Evolutionary conservation across 2,888 invertebrate species (phyloP).

Genomic region (Mallateleia sp.): DNA sequence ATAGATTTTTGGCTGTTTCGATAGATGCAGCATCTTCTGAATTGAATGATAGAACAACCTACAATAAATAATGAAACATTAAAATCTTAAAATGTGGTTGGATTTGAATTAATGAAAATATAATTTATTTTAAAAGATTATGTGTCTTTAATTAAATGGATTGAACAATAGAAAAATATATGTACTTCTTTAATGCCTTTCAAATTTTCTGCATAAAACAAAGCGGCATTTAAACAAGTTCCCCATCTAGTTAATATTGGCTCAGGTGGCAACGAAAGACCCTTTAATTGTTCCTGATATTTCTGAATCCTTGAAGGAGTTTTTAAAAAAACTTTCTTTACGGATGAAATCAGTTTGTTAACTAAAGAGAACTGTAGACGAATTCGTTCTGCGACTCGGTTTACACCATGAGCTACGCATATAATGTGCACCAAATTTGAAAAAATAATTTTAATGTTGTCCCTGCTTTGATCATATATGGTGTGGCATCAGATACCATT

Average conservation of each 20-base stretch:
- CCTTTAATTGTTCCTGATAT: conserved; percentile 2
- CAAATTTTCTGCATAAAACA: conserved; percentile 33
- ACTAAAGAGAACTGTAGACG: not conserved
- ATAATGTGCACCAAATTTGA: conserved; percentile 32
- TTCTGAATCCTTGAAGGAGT: conserved; percentile 16
- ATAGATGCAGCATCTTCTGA: conserved; percentile 8
- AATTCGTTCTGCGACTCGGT: conserved; percentile 24
- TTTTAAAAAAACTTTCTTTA: conserved; percentile 28
- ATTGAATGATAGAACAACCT: conserved; percentile 5
- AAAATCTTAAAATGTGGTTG: too few relatives aligned
- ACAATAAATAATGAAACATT: conserved; percentile 10
- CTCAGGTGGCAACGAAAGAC: conserved; percentile 15
- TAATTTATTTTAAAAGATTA: too few relatives aligned
- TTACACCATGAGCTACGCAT: conserved; percentile 17
- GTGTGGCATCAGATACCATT: conserved; percentile 33
- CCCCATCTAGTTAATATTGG: conserved; percentile 35
- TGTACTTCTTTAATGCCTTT: conserved; percentile 21
- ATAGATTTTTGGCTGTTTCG: not conserved
- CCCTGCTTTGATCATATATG: conserved; percentile 35
- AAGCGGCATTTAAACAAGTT: conserved; percentile 24
- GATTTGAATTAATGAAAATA: too few relatives aligned
- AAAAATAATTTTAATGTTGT: conserved; percentile 5
- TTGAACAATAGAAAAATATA: too few relatives aligned
- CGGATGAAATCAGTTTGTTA: conserved; percentile 3
- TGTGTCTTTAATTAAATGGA: too few relatives aligned